phyloP scores from a whole-genome alignment of 2,888 invertebrate genomes.

The Hypomecis atomaria region DNA sequence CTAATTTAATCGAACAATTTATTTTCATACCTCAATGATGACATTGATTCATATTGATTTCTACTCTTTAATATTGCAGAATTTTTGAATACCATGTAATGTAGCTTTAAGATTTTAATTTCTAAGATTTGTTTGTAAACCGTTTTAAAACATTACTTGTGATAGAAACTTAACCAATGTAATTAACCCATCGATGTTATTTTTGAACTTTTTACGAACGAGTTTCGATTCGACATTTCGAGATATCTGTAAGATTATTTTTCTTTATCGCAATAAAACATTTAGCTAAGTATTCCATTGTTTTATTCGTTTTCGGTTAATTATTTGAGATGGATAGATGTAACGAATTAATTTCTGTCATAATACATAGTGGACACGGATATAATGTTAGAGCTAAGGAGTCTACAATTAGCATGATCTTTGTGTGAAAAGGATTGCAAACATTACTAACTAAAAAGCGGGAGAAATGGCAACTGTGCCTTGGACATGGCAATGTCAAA shows the following conservation, averaged over 20 bases:
- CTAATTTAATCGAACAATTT: too few relatives aligned
- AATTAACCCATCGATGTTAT: slow-evolving; percentile 23
- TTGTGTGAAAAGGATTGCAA: too few relatives aligned
- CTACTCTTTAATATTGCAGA: too few relatives aligned
- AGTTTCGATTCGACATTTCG: not conserved
- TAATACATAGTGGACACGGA: slow-evolving; percentile 31
- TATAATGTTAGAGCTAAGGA: slow-evolving; percentile 9
- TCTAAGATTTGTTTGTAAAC: not conserved
- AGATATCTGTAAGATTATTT: not conserved
- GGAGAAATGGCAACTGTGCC: too few relatives aligned
- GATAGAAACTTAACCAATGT: slow-evolving; percentile 3
- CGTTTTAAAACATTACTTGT: not conserved
- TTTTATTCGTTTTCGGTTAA: slow-evolving; percentile 32
- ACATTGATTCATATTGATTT: too few relatives aligned
- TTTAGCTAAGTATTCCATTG: slow-evolving; percentile 27
- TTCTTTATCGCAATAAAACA: slow-evolving; percentile 32
- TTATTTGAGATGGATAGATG: slow-evolving; percentile 32
- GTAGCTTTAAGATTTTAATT: not conserved
- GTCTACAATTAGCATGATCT: too few relatives aligned
- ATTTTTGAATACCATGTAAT: not conserved
- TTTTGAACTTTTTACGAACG: slow-evolving; percentile 5
- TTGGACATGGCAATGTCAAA: too few relatives aligned
- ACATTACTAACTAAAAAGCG: too few relatives aligned
- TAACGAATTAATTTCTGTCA: slow-evolving; percentile 30
- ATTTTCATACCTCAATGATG: too few relatives aligned